A percentile compares a stretch with the other conserved stretches of the same genome.
These are phyloP conservation scores for Petrolisthes cinctipes DNA, from an alignment of 2,888 invertebrate species.

Conservation along the genomic window DNA sequence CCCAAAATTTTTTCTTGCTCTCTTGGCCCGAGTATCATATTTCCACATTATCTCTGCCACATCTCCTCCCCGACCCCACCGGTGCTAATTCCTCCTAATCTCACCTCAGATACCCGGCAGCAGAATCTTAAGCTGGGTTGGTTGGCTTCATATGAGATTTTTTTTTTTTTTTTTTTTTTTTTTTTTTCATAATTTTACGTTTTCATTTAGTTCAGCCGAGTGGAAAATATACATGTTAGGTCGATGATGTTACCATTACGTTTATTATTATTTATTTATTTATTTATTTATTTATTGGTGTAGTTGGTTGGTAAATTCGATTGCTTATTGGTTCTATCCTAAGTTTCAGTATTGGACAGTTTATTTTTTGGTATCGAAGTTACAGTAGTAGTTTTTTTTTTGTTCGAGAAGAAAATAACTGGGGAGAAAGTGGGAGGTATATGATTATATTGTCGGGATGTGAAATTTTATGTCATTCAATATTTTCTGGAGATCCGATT, in stretches of 20 bases:
- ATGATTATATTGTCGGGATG: too few species aligned
- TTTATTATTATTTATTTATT: not conserved
- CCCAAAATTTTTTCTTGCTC: not conserved
- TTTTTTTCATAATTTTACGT: not conserved
- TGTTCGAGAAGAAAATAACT: too few species aligned
- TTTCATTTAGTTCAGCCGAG: not conserved
- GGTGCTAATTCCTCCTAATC: not conserved
- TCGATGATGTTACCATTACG: not conserved
- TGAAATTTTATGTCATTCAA: too few species aligned
- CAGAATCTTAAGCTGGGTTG: not conserved
- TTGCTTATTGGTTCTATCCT: not conserved
- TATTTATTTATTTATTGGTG: not conserved
- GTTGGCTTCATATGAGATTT: not conserved
- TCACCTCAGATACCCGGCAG: not conserved
- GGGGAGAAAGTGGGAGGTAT: too few species aligned
- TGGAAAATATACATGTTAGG: too few species aligned
- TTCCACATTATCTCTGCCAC: constrained; percentile 2
- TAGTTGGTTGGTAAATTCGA: not conserved
- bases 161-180: not conserved
- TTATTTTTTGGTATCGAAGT: too few species aligned
- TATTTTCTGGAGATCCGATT: too few species aligned
- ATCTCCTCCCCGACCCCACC: not conserved
- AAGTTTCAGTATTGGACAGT: not conserved
- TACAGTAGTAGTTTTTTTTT: too few species aligned
- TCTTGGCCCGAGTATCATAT: not conserved